phyloP scores from a whole-genome alignment of 2,113 vertebrate species.

The Cryptomyrus ogoouensis region DNA sequence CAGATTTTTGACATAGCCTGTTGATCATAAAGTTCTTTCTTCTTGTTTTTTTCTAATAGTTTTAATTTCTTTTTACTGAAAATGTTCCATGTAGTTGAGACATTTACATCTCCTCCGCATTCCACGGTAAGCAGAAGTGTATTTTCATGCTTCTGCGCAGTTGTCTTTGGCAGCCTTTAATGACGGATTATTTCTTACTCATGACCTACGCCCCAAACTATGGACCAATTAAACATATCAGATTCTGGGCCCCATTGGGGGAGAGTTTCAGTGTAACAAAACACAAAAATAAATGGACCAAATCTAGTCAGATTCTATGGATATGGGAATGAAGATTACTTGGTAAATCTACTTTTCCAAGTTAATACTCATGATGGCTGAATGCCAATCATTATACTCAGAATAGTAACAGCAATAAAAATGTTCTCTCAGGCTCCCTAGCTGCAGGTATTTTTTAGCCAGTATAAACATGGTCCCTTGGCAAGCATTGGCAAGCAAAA shows the following conservation, averaged over 20 bases:
- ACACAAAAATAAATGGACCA: conserved; percentile 14
- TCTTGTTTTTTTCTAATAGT: not conserved
- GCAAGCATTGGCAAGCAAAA: conserved; percentile 37
- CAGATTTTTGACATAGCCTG: not conserved
- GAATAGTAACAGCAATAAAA: conserved; percentile 60
- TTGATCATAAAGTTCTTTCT: not conserved
- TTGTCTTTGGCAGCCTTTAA: conserved; percentile 49
- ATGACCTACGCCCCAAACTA: conserved; percentile 19
- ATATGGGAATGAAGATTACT: conserved; percentile 44
- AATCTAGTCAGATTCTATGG: conserved; percentile 27
- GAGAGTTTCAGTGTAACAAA: conserved; percentile 9
- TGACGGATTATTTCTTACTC: conserved; percentile 46
- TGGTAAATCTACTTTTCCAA: conserved; percentile 39
- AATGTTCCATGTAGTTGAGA: not conserved
- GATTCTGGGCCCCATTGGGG: conserved; percentile 22
- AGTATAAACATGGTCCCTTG: conserved; percentile 51
- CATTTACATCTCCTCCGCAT: conserved; percentile 31
- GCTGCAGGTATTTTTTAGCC: conserved; percentile 52
- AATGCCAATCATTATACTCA: conserved; percentile 61
- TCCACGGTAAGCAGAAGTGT: conserved; percentile 47
- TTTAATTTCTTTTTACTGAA: not conserved
- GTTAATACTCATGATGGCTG: conserved; percentile 28
- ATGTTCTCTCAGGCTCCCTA: conserved; percentile 54
- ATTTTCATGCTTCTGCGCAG: conserved; percentile 41
- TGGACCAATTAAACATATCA: conserved; percentile 32